Base-by-base conservation (phyloP, 2,113 vertebrate genomes). In the Rattus norvegicus region DNA sequence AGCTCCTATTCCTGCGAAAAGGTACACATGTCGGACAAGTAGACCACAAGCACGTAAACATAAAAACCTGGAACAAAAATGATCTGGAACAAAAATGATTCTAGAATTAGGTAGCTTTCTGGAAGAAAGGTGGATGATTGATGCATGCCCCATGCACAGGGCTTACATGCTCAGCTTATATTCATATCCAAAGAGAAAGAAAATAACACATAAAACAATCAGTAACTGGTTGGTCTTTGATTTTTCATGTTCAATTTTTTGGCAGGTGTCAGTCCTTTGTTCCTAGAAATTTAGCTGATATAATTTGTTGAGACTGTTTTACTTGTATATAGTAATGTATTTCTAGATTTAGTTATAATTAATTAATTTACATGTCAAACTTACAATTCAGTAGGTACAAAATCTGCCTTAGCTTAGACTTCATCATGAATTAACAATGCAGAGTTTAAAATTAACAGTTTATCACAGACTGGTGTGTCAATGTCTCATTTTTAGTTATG, bases 141-240 rank as follows among this genome's bases (percentile, higher is more conserved):
- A 28, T 1, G 17, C 2, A 24, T 7, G 16, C 1, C 24, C 7
- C 14, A 43, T 67, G 7, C 2, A 43, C 3, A 43, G 43, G 43
- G 43, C 43, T 43, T 43, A n/a, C 24, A 87, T 30, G 7, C 36
- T 7, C 11, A 83, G 17, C 1, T 76, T 67, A 1, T 20, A 43
- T 65, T 86, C 52, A 28, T 52, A 76, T 30, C 39, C 28, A 80
- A 43, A 52, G 33, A 49, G 20, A 81, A 67, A 16, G 26, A 22
- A n/a, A 17, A 16, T 56, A 16, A 12, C 47, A 54, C n/a, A 39
- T 10, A 5, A 52, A 92, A 47, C 36, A 30, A 67, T 22, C 13
- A 12, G 16, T 1, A 9, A 1, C 2, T 33, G 3, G 2, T 65
- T 33, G 30, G 2, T 7, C 26, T 61, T 61, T 85, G 7, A 33